A percentile compares a stretch with the other conserved stretches of the same genome.
Evolutionary conservation across 2,797 vertebrate species (phyloP).

Genomic region (Gallinago solitaria): DNA sequence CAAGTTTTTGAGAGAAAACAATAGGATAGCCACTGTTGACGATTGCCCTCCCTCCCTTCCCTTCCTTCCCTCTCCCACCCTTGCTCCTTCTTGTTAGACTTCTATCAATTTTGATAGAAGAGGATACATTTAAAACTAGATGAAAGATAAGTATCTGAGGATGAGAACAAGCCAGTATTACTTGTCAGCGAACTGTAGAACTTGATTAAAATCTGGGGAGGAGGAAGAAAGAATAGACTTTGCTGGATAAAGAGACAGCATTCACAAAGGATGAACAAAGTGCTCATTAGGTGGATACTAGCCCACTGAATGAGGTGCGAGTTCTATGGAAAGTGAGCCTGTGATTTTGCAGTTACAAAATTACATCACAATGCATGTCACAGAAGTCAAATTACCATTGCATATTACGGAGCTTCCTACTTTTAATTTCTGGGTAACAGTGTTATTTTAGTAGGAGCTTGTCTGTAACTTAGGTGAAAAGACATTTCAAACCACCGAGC

Average conservation of each 20-base stretch:
- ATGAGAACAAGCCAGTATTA: background rate
- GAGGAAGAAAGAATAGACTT: background rate
- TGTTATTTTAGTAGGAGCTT: background rate
- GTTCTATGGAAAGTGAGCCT: background rate
- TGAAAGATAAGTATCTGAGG: background rate
- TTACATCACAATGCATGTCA: background rate
- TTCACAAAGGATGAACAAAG: background rate
- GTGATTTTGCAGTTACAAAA: background rate
- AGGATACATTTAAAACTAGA: background rate
- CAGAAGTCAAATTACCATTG: background rate
- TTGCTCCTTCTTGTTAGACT: background rate
- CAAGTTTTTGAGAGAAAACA: conserved; percentile 50
- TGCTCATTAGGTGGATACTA: background rate
- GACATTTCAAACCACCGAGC: background rate
- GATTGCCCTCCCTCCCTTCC: background rate
- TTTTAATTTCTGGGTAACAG: background rate
- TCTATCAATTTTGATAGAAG: background rate
- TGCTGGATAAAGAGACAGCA: background rate
- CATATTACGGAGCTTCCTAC: background rate
- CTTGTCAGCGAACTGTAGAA: background rate
- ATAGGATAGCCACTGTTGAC: conserved; percentile 11
- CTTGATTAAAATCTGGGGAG: background rate
- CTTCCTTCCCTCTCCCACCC: background rate
- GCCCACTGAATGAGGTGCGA: background rate
- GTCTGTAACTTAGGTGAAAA: background rate